Evolutionary conservation across 2,797 vertebrate genomes (phyloP), one percentile per base, ranked within the genome.

Genomic region (Chelonia mydas): DNA sequence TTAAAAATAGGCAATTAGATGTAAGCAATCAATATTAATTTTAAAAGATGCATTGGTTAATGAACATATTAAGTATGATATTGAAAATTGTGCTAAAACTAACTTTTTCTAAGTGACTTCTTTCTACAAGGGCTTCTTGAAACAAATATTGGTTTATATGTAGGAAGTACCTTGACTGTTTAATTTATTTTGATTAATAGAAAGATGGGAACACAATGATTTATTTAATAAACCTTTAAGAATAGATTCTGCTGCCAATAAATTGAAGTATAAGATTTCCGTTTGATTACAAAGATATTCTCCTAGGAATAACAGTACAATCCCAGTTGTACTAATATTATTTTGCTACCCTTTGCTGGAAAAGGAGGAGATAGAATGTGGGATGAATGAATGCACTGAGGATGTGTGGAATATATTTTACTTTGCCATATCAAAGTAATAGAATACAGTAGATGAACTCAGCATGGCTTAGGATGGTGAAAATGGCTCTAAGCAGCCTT

Each of bases 321-420:
- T 41, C 41, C 25, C 41, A 68, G 33, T 37, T 68, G n/a, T 19
- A 37, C 17, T 17, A 7, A 1, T 51, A 13, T 86, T 78, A 86
- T 55, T 7, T 68, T 45, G 23, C 2, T 51, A 3, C 2, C 37
- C 47, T 27, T 81, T 55, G 41, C 15, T 81, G 53, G 8, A 47
- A 47, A 59, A 0, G 0, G 19, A 68, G n/a, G 33, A 68, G 65
- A 68, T n/a, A 21, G 21, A 37, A 17, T 37, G 3, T 33, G 13
- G 59, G 59, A 17, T n/a, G 17, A 68, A 68, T 68, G n/a, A 19
- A 21, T 37, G 8, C n/a, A n/a, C 33, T 68, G 65, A 37, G 65
- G 65, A 37, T 37, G 17, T 37, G 17, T 37, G n/a, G 65, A 68
- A 37, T 68, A 68, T 37, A 68, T 9, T 37, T 68, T 68, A 68